Evolutionary conservation across 1,140 invertebrate genomes (phyloP), one percentile per base, ranked within the genome.

Genomic region (Anastrepha ludens): DNA sequence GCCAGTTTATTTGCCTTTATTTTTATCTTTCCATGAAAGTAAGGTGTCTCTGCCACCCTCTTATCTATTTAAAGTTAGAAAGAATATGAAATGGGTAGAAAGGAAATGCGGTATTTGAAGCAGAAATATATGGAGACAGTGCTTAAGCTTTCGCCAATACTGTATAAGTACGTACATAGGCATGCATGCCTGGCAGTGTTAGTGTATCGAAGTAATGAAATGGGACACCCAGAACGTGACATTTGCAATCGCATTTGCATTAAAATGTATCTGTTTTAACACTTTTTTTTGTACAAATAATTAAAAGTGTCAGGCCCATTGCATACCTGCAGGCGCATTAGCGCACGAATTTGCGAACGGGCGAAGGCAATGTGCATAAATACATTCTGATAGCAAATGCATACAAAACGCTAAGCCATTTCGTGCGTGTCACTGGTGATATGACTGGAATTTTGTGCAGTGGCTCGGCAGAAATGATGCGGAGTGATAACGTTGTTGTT

Each of bases 321-420:
- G 64, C 64, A 67, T 67, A 67, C 64, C 39, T 39, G 64, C 64
- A 67, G 64, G 64, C 64, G 64, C 8, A 41, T 41, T 41, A 41
- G 64, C n/a, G 20, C 11, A 2, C 50, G 11, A 55, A 55, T 0
- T 55, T 55, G 11, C 50, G 11, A 8, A 55, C 11, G 11, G 0
- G 0, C 11, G 6, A 55, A 6, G 20, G 39, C 29, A 29, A 29
- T 29, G 29, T 1, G 29, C 29, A 29, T 29, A 29, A 29, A 29
- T 29, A 29, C 29, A 29, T 29, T 29, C 29, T 29, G 29, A 41
- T 67, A 9, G 9, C 0, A 67, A 67, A 67, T 67, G 64, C 2
- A 67, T 9, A 3, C 29, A 41, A 29, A 13, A 39, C 11, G 29
- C 9, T 11, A 67, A 67, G 64, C 20, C 29, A 39, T 67, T 67